Evolutionary conservation across 2,888 invertebrate genomes (phyloP), one percentile per base, ranked within the genome.

Genomic region (Gryllus longicercus): DNA sequence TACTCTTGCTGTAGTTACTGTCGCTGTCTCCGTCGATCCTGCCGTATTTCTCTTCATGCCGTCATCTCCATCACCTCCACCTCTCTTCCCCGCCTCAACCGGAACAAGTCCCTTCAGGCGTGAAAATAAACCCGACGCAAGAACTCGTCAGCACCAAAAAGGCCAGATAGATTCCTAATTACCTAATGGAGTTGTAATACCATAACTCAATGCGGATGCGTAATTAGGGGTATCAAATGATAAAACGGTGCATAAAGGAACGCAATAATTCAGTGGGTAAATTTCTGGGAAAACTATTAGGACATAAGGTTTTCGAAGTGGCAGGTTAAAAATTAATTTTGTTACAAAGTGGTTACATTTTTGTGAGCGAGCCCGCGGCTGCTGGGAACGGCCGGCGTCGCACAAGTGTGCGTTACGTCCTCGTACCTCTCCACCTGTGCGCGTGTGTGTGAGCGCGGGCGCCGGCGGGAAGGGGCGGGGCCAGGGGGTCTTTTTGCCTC

Each of bases 161-260:
- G n/a, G 16, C 63, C 14, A 63, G 63, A 63, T 14, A 14, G 8
- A 18, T 5, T 11, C 63, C 63, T 63, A 63, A 63, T 63, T 63
- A n/a, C 63, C 14, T 63, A 63, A 63, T 63, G 63, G 63, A 63
- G 63, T 63, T 63, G 63, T 63, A 63, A 63, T 63, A 18, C 63
- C 63, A n/a, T 63, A 63, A 63, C 63, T 63, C 63, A 63, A 63
- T 14, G 63, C 14, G n/a, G 14, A 63, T 63, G 63, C 63, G 63
- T 63, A 63, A 63, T 63, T 63, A 63, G 63, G 63, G 63, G 63
- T 14, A 63, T 63, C 63, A 63, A 63, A 63, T 63, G n/a, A 63
- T 63, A 63, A 63, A 63, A 63, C 63, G 63, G 16, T 10, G 14
- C 63, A 63, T 63, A 16, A n/a, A 63, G 63, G n/a, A 63, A 63